phyloP scores from a whole-genome alignment of 1,140 invertebrate genomes.

The Zaprionus tsacasi region DNA sequence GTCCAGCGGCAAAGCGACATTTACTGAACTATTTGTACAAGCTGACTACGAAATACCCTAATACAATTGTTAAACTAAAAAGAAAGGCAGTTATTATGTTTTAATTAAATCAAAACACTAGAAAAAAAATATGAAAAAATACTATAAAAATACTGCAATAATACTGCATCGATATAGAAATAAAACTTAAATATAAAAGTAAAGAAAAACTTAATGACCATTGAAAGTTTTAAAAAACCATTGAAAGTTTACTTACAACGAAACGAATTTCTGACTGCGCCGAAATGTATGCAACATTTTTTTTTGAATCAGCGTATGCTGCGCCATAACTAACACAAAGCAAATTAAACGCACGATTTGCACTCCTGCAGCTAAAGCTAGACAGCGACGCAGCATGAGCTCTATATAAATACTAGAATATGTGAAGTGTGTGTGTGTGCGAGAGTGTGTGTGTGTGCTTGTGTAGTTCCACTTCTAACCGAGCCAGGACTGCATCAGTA shows the following conservation, averaged over 20 bases:
- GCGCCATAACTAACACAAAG: conserved; percentile 9
- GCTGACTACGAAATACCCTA: not conserved
- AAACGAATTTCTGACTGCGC: not conserved
- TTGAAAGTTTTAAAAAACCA: not conserved
- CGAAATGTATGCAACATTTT: not conserved
- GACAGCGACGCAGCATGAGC: conserved; percentile 8
- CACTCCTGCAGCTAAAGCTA: conserved; percentile 39
- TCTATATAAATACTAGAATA: conserved; percentile 23
- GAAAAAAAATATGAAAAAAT: not conserved
- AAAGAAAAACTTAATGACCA: not conserved
- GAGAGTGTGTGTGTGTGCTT: not conserved
- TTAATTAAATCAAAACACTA: not conserved
- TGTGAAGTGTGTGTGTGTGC: not conserved
- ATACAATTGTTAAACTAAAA: not conserved
- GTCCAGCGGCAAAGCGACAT: conserved; percentile 31
- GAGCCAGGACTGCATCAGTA: conserved; percentile 38
- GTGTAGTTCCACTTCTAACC: conserved; percentile 8
- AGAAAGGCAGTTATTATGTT: not conserved
- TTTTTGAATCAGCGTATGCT: not conserved
- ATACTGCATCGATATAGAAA: not conserved
- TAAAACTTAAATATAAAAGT: not conserved
- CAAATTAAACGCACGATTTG: conserved; percentile 50
- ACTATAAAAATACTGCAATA: not conserved
- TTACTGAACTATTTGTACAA: not conserved
- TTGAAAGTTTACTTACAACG: not conserved